Base-by-base conservation (phyloP, 2,113 vertebrate species). In the Callopanchax toddi region DNA sequence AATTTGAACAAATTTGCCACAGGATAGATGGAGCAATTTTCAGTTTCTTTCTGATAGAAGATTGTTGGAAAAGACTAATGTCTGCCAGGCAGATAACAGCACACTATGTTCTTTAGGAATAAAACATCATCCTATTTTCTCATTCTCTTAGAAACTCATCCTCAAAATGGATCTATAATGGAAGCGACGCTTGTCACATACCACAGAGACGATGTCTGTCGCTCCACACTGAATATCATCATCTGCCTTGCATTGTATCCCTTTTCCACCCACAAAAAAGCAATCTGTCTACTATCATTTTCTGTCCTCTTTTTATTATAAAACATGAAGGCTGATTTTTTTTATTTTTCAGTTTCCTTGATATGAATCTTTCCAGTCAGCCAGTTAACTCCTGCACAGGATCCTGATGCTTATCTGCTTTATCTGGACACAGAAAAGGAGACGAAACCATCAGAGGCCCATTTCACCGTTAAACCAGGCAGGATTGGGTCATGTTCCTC, bases 281-380 rank as follows among this genome's bases (percentile, higher is more conserved):
- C 76, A 88, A 85, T 85, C 84, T 85, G 70, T 78, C 86, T 53
- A 53, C 73, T 43, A 74, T 78, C 71, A 48, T 60, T 59, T 25
- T 6, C 48, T 20, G 17, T 20, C 57, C 55, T 58, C 74, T 48
- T 79, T 62, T 79, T 70, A 62, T 70, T 62, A 86, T 75, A 82
- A 79, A 85, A 84, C 60, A 81, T 61, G 68, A 71, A 73, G 70
- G 20, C n/a, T 3, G 15, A 11, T 21, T 21, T 60, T 67, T 48
- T 60, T 54, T 55, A 50, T 39, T 51, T 65, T 39, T 25, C 16
- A 57, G 59, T 54, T 21, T 3, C 48, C 1, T 23, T 61, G 83
- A 87, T 87, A 76, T 54, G 82, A 79, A 82, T 81, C 74, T 62
- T 20, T 18, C 1, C 43, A 60, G 64, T 60, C 50, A 48, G 60